Base-by-base conservation (phyloP, 1,140 invertebrate genomes). In the Danaus melanippus region DNA sequence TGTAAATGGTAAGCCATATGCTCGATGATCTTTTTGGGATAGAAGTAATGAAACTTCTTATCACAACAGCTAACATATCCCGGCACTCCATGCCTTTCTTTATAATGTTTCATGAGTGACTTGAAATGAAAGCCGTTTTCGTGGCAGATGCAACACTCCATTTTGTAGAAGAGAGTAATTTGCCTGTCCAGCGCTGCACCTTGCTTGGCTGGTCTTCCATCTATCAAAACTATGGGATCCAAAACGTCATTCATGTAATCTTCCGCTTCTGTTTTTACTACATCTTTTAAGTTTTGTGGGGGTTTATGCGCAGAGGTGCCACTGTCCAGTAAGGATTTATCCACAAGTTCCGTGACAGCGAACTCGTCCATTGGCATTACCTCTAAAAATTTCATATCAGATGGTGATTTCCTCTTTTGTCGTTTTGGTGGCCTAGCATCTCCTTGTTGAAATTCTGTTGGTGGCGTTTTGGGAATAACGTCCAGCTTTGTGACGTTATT, bases 91-190 rank as follows among this genome's bases (percentile, higher is more conserved):
- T 86, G 84, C 42, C 81, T 64, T 5, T 86, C 81, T 64, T 82
- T 84, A 60, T 86, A 86, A 60, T 86, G 84, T 66, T 74, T 81
- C 82, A 86, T 85, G 45, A 86, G 59, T 7, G 80, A 81, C 50
- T 74, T 74, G 49, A 80, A 85, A 53, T 85, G 60, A 53, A 85
- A 84, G 17, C 70, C 76, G 39, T 64, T 71, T 49, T 79, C 75
- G 58, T 86, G 81, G 48, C 84, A 86, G 53, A 86, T 84, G 51
- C 79, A 80, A 52, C 84, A 86, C 66, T 85, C 80, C 84, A 86
- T 86, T 68, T 83, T 81, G 56, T 86, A 86, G 60, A 86, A 86
- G 6, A 85, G 59, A 4, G 77, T 78, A 53, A 86, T 81, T 68
- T 86, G 84, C 56, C 67, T 79, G 47, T 86, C 81, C 46, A 86